Base-by-base conservation (phyloP, 2,113 vertebrate genomes). In the Nesogale talazaci region DNA sequence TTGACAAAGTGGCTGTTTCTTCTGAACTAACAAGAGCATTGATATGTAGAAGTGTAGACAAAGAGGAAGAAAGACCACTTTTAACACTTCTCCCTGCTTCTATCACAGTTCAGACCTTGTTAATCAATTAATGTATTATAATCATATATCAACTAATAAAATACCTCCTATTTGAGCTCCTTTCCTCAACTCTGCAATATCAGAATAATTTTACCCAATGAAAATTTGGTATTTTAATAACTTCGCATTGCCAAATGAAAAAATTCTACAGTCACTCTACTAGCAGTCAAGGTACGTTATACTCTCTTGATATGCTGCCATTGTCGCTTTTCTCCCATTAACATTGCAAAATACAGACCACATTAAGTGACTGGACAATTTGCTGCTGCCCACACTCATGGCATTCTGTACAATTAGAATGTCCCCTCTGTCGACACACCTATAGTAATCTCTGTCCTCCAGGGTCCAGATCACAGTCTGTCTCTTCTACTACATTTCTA, bases 191-290 rank as follows among this genome's bases (percentile, higher is more conserved):
- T 57, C 22, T 72, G 56, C 94, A 91, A 72, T 70, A 29, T n/a
- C 12, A 82, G 80, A 61, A 34, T 88, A 56, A 59, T 89, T 93
- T 86, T 34, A 29, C 46, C 63, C 83, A 40, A 79, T 92, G 81
- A 38, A 94, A 93, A 52, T 23, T 38, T 75, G 82, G 27, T 9
- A 72, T 90, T 92, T 86, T 94, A 72, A 27, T 52, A 72, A 17
- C 2, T 90, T 27, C 31, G 88, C 20, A 56, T 89, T 86, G 29
- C 27, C 38, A n/a, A 46, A 69, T 42, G 15, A 94, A 81, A 89
- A n/a, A 89, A 59, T 4, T 83, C 1, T 22, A 89, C 72, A 78
- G 2, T 88, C 10, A 72, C 70, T 89, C 15, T 74, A 25, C 23
- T 83, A 29, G 38, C 40, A 42, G 12, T 75, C 38, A 42, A 75